Evolutionary conservation across 2,797 vertebrate species (phyloP), one percentile per base, ranked within the genome.

Genomic region (Cryptoblepharus egeriae): DNA sequence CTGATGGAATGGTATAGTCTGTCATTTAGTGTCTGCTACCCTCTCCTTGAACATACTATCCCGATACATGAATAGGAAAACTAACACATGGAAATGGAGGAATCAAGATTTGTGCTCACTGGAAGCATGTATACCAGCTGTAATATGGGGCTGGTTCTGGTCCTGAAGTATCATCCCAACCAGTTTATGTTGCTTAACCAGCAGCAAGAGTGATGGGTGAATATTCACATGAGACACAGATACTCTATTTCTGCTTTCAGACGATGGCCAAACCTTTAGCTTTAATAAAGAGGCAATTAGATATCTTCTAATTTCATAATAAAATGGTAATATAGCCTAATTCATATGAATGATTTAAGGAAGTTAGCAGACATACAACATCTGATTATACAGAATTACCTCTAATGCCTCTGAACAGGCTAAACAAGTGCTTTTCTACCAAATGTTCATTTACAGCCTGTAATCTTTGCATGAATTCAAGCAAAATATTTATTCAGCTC

Each of bases 381-480:
- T 75, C 55, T 69, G 64, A 49, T 79, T 76, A 76, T 45, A 60
- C 37, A 30, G 70, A 30, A 73, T 37, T 60, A 69, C 65, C 65
- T 61, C 63, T 68, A 69, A 74, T 63, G 61, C 63, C 63, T 68
- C 28, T 42, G 4, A 75, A 79, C 52, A 84, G 61, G 24, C 52
- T 30, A 63, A 84, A 76, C 39, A 76, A 42, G 61, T n/a, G 61
- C 65, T 69, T 60, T 75, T 69, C 37, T 49, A 79, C 69, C 75
- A 78, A 83, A 78, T 83, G 75, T 49, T 84, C 82, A 84, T 67
- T 73, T 73, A 52, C 61, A 8, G 28, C 58, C 55, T 49, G 63
- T 37, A 55, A 32, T 61, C 64, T 52, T 84, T 76, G 39, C 74
- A 26, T 68, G n/a, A 79, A 55, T 55, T 58, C 61, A 79, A 79